phyloP scores from a whole-genome alignment of 2,797 vertebrate species.

The Odontamblyopus lacepedii region DNA sequence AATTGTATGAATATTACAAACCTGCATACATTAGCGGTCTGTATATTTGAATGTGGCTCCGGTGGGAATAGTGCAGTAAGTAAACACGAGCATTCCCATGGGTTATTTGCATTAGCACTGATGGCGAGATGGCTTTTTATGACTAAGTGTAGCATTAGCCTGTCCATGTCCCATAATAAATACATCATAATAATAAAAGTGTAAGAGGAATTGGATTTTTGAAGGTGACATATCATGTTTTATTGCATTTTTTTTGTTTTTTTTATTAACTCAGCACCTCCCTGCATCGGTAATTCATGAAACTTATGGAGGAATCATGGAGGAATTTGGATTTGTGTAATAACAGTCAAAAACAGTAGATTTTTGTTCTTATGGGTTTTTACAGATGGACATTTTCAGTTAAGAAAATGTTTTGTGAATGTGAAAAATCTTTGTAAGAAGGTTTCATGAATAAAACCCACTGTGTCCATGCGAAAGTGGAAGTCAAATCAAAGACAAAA shows the following conservation, averaged over 20 bases:
- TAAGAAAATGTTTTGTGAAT: no score
- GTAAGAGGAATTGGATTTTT: not conserved
- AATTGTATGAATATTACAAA: conserved; percentile 7
- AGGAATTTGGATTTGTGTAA: no score
- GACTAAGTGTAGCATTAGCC: not conserved
- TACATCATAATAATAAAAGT: not conserved
- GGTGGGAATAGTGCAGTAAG: conserved; percentile 4
- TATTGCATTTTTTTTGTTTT: not conserved
- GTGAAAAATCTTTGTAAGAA: no score
- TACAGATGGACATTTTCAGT: no score
- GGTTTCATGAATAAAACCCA: no score
- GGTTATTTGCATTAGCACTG: conserved; percentile 5
- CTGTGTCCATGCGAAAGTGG: no score
- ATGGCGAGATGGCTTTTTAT: not conserved
- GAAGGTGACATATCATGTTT: not conserved
- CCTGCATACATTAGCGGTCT: not conserved
- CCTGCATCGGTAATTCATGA: no score
- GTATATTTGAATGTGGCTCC: not conserved
- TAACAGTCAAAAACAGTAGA: no score
- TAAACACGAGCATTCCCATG: not conserved
- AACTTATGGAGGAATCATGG: no score
- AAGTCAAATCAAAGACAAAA: no score
- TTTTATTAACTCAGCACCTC: no score
- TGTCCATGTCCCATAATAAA: not conserved
- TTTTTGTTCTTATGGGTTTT: no score